Evolutionary conservation across 2,888 invertebrate genomes (phyloP).

Genomic region (Cantharis rufa): DNA sequence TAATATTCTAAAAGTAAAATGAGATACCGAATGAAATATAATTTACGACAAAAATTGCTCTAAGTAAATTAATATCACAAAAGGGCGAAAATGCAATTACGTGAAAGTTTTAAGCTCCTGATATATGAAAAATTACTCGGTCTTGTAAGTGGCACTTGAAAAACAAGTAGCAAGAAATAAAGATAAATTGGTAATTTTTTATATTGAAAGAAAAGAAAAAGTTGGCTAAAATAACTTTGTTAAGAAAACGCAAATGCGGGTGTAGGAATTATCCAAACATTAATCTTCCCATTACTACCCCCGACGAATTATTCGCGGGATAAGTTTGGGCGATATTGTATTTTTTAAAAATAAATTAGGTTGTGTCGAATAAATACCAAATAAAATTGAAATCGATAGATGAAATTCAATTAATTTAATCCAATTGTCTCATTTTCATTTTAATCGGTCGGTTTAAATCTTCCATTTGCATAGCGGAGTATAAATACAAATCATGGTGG

Average conservation of each 20-base stretch:
- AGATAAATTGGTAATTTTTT: background rate
- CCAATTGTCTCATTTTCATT: background rate
- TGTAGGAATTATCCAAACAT: background rate
- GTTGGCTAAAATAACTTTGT: background rate
- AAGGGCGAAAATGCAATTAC: background rate
- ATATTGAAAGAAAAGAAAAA: background rate
- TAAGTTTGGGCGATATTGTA: background rate
- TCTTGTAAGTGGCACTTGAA: background rate
- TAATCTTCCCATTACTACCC: background rate
- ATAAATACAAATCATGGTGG: constrained; percentile 15
- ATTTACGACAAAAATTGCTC: background rate
- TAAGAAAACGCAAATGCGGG: background rate
- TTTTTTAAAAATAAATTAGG: background rate
- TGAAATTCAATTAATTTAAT: background rate
- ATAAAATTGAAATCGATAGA: background rate
- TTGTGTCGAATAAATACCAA: background rate
- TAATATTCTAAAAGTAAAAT: background rate
- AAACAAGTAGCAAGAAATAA: background rate
- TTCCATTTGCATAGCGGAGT: constrained; percentile 4
- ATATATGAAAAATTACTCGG: background rate
- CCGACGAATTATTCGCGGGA: background rate
- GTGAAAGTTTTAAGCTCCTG: background rate
- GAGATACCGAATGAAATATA: background rate
- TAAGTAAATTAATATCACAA: background rate
- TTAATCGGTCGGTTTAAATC: background rate